A percentile compares a stretch with the other conserved stretches of the same genome.
Evolutionary conservation across 1,140 invertebrate species (phyloP).

Genomic region (Frieseomelitta varia): DNA sequence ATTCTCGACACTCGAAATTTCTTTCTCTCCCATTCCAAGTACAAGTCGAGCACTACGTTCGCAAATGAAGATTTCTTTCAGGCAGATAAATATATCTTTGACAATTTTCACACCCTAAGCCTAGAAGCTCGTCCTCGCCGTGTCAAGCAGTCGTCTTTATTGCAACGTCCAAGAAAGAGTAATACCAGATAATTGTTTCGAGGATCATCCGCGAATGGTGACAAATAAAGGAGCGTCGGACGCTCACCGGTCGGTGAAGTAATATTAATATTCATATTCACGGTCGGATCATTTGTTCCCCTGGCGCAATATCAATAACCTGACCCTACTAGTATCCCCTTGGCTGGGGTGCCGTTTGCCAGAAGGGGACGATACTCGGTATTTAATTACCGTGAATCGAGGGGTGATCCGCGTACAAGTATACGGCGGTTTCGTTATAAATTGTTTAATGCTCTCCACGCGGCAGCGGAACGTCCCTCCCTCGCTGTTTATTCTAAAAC

Average conservation of each 20-base stretch:
- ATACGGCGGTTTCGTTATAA: conserved; percentile 54
- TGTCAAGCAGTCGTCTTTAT: neutral
- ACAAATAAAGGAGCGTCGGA: conserved; percentile 40
- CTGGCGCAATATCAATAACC: conserved; percentile 77
- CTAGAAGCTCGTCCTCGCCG: neutral
- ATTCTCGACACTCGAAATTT: too few relatives aligned
- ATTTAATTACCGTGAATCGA: conserved; percentile 79
- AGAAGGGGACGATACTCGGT: conserved; percentile 74
- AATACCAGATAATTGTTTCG: conserved; percentile 9
- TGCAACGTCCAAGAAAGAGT: neutral
- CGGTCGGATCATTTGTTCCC: conserved; percentile 74
- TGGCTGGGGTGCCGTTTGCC: conserved; percentile 49
- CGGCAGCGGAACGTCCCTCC: too few relatives aligned
- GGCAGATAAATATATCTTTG: too few relatives aligned
- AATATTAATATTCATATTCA: conserved; percentile 81
- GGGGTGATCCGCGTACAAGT: conserved; percentile 72
- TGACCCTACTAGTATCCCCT: conserved; percentile 67
- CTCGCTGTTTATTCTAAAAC: neutral
- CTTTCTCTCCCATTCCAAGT: too few relatives aligned
- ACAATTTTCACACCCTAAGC: too few relatives aligned
- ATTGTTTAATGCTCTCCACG: conserved; percentile 38
- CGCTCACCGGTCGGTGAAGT: conserved; percentile 46
- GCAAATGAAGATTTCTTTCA: too few relatives aligned
- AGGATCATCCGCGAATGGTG: conserved; percentile 22
- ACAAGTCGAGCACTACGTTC: too few relatives aligned